Percentiles rank a stretch among this genome's conserved stretches.
Evolutionary conservation across 2,888 invertebrate species (phyloP).

Genomic region (Tenthredo scrophulariae): DNA sequence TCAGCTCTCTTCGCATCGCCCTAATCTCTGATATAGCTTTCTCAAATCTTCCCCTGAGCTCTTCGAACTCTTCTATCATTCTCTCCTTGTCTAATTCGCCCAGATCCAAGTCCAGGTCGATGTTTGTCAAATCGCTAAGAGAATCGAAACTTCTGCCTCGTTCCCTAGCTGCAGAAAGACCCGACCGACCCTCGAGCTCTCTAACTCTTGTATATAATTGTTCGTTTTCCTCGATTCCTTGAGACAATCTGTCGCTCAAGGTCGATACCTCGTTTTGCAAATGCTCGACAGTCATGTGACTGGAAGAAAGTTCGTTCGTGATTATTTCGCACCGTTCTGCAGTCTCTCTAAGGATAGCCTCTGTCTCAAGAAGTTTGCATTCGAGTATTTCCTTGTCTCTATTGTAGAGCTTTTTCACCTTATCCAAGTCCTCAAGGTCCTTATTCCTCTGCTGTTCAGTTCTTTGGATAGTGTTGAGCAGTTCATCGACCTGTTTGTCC

Average conservation of each 20-base stretch:
- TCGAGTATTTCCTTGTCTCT: conserved; percentile 86
- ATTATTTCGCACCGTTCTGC: conserved; percentile 84
- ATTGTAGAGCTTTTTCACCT: conserved; percentile 82
- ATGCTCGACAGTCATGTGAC: conserved; percentile 84
- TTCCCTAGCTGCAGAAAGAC: conserved; percentile 81
- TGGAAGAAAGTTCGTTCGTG: conserved; percentile 84
- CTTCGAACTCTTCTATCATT: conserved; percentile 89
- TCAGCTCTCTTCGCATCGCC: conserved; percentile 89
- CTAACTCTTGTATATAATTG: conserved; percentile 85
- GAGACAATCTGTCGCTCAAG: conserved; percentile 84
- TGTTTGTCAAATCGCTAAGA: conserved; percentile 89
- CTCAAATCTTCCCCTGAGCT: conserved; percentile 88
- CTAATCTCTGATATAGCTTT: conserved; percentile 91
- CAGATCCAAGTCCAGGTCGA: conserved; percentile 88
- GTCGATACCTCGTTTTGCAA: conserved; percentile 85
- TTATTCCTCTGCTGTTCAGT: conserved; percentile 88
- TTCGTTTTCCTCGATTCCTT: conserved; percentile 89
- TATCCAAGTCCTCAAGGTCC: conserved; percentile 84
- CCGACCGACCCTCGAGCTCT: conserved; percentile 84
- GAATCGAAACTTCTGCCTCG: conserved; percentile 87
- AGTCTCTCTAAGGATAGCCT: conserved; percentile 85
- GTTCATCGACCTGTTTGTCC: conserved; percentile 89
- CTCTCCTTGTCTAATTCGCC: conserved; percentile 87
- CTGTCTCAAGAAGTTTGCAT: conserved; percentile 84
- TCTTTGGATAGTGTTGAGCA: conserved; percentile 87